Percentiles rank a stretch among this genome's conserved stretches.
Evolutionary conservation across 2,888 invertebrate species (phyloP).

Genomic region (Rotaria sp.): DNA sequence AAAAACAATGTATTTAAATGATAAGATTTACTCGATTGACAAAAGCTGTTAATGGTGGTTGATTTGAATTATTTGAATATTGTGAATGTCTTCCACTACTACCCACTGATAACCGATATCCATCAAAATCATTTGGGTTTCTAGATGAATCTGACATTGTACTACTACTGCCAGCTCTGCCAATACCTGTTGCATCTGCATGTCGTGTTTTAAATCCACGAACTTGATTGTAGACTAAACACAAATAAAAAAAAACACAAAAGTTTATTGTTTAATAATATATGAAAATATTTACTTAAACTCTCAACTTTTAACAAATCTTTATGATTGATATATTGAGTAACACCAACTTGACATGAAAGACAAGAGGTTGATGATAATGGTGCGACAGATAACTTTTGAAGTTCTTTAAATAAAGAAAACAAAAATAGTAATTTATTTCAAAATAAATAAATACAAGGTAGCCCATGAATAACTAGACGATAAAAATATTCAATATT

Average conservation of each 20-base stretch:
- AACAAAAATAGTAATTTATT: background rate
- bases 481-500: no score
- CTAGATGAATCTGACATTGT: background rate
- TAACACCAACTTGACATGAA: slow-evolving; percentile 4
- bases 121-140: background rate
- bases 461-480: no score
- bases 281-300: background rate
- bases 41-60: slow-evolving; percentile 4
- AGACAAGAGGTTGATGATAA: background rate
- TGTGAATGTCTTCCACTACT: background rate
- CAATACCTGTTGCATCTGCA: background rate
- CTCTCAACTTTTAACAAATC: slow-evolving; percentile 24
- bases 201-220: slow-evolving; percentile 26
- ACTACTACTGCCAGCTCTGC: background rate
- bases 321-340: background rate
- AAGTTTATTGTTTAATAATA: background rate
- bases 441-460: no score
- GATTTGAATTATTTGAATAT: background rate
- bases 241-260: background rate
- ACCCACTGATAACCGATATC: background rate
- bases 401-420: background rate
- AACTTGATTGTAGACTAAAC: background rate
- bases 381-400: background rate
- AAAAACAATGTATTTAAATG: background rate
- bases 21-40: background rate